A percentile compares a stretch with the other conserved stretches of the same genome.
Conservation (phyloP, 2,113 vertebrate genomes). For the Nesogale talazaci region DNA sequence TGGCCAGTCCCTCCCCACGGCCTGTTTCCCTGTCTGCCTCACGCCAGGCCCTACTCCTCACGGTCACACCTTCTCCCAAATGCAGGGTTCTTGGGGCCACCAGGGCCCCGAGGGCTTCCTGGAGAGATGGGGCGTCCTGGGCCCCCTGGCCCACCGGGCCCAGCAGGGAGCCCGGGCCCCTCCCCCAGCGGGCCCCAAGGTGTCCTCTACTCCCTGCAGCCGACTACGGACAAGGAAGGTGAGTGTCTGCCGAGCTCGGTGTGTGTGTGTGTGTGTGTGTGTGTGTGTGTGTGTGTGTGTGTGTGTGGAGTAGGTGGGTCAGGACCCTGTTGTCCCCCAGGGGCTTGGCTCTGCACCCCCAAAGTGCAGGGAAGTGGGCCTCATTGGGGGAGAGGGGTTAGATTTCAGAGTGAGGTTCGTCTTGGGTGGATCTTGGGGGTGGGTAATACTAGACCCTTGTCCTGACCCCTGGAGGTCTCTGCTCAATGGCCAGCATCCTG, state of each 20-base stretch:
- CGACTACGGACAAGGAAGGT: slow-evolving; percentile 88
- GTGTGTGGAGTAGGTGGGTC: not conserved
- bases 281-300: too few relatives aligned
- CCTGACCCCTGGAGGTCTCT: not conserved
- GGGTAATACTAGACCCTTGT: accelerated
- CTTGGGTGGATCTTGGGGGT: not conserved
- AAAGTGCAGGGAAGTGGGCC: not conserved
- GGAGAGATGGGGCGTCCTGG: slow-evolving; percentile 90
- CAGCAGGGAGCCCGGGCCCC: slow-evolving; percentile 84
- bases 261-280: too few relatives aligned
- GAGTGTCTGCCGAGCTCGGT: slow-evolving; percentile 53
- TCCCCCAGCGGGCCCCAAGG: slow-evolving; percentile 85
- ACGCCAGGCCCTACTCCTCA: accelerated
- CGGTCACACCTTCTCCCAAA: slow-evolving; percentile 1
- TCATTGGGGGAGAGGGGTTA: accelerated
- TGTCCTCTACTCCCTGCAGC: slow-evolving; percentile 90
- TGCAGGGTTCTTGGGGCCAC: slow-evolving; percentile 87
- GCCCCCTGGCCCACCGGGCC: slow-evolving; percentile 90
- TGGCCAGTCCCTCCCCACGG: not conserved
- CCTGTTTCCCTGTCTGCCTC: not conserved
- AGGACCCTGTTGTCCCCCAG: accelerated
- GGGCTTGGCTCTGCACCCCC: not conserved
- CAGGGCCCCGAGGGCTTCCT: slow-evolving; percentile 89
- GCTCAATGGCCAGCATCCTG: not conserved
- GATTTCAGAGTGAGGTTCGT: not conserved